Evolutionary conservation across 2,113 vertebrate genomes (phyloP).

Genomic region (Alces alces): DNA sequence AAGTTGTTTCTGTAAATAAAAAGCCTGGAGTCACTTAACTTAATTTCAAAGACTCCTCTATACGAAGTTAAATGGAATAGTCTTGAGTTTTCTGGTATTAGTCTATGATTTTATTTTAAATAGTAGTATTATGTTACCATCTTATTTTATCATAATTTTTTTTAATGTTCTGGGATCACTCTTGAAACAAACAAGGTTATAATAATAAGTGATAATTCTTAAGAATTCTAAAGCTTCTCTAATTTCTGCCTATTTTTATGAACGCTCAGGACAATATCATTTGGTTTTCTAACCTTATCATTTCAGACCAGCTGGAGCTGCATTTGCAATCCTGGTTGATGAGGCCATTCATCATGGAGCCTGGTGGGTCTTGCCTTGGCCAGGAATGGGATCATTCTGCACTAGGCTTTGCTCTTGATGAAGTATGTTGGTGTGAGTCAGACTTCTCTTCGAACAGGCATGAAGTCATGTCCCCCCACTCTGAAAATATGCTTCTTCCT

Average conservation of each 20-base stretch:
- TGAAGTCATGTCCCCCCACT: not conserved
- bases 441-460: not conserved
- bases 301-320: slow-evolving; percentile 16
- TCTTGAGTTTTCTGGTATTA: slow-evolving; percentile 70
- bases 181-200: slow-evolving; percentile 64
- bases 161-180: slow-evolving; percentile 45
- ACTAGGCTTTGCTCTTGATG: not conserved
- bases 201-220: slow-evolving; percentile 67
- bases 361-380: not conserved
- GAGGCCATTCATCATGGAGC: not conserved
- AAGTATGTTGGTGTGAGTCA: not conserved
- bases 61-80: slow-evolving; percentile 60
- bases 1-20: slow-evolving; percentile 78
- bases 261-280: slow-evolving; percentile 5
- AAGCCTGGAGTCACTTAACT: slow-evolving; percentile 71
- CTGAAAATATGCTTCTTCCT: not conserved
- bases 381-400: not conserved
- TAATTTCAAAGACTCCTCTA: slow-evolving; percentile 69
- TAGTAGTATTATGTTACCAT: slow-evolving; percentile 65
- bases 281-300: slow-evolving; percentile 60
- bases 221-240: slow-evolving; percentile 52
- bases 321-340: not conserved
- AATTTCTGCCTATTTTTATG: slow-evolving; percentile 66
- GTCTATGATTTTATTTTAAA: slow-evolving; percentile 73
- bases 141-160: slow-evolving; percentile 62